Evolutionary conservation across 2,888 invertebrate genomes (phyloP).

Genomic region (Ypsolopha sequella): DNA sequence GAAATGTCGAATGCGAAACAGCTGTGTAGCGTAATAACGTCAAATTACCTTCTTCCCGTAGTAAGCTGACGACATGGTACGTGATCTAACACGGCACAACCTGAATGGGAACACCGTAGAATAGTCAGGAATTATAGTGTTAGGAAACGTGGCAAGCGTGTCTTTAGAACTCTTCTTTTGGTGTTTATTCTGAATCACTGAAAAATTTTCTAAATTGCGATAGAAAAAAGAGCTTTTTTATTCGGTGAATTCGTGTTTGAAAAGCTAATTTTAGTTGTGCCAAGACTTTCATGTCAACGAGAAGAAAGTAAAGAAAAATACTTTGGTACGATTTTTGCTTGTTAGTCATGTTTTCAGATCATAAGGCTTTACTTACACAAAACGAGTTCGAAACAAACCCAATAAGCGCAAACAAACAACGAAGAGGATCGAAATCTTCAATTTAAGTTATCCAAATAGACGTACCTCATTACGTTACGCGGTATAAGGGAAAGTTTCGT

Average conservation of each 20-base stretch:
- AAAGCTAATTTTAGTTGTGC: too few relatives aligned
- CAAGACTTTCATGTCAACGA: too few relatives aligned
- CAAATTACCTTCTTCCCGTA: conserved; percentile 29
- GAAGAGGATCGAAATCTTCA: conserved; percentile 21
- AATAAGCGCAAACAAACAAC: too few relatives aligned
- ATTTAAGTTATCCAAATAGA: conserved; percentile 30
- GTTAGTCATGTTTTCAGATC: too few relatives aligned
- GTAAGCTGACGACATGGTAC: conserved; percentile 33
- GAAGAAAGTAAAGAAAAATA: too few relatives aligned
- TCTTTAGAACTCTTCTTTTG: neutral
- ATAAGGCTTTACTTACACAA: neutral
- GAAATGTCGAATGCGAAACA: conserved; percentile 25
- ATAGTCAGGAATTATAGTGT: neutral
- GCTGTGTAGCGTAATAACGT: conserved; percentile 44
- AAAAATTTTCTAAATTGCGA: too few relatives aligned
- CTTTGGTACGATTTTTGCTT: too few relatives aligned
- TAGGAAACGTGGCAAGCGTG: neutral
- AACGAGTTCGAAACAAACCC: conserved; percentile 19
- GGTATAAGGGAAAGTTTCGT: conserved; percentile 39
- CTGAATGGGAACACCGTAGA: neutral
- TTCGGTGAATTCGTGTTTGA: too few relatives aligned
- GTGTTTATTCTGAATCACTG: too few relatives aligned
- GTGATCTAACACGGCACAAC: conserved; percentile 25
- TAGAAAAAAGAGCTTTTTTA: too few relatives aligned
- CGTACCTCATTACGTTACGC: conserved; percentile 38